Percentiles rank a stretch among this genome's conserved stretches.
phyloP scores from a whole-genome alignment of 2,113 vertebrate species.

The Xyliphius kryptos region DNA sequence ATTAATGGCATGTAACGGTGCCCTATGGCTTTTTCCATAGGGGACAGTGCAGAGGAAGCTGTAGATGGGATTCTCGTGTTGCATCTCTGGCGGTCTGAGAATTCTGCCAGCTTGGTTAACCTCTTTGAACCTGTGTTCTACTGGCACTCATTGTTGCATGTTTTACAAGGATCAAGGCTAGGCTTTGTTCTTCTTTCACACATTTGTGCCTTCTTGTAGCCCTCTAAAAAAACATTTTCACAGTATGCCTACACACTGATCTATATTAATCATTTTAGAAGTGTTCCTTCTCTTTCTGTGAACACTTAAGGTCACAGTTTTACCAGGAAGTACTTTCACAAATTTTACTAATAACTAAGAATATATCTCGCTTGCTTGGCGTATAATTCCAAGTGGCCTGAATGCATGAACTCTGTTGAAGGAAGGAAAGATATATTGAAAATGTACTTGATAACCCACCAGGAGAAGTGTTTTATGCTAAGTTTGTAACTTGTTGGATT shows the following conservation, averaged over 20 bases:
- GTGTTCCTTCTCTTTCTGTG: constrained; percentile 9
- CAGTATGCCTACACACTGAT: constrained; percentile 10
- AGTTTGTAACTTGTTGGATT: too few relatives aligned
- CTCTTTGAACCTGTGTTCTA: constrained; percentile 8
- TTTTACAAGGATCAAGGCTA: constrained; percentile 11
- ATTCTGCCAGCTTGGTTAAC: not conserved
- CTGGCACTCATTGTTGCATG: not conserved
- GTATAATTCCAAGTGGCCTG: too few relatives aligned
- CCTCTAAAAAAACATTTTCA: constrained; percentile 11
- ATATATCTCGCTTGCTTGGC: too few relatives aligned
- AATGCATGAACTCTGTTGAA: too few relatives aligned
- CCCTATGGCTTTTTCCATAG: constrained; percentile 7
- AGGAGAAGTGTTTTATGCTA: too few relatives aligned
- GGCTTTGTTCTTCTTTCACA: constrained; percentile 12
- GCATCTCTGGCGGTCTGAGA: constrained; percentile 8
- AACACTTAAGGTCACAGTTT: constrained; percentile 28
- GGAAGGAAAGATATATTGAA: too few relatives aligned
- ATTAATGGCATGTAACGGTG: constrained; percentile 1
- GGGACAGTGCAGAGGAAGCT: not conserved
- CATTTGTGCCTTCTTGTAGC: constrained; percentile 16
- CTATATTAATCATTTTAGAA: constrained; percentile 14
- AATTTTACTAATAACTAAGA: not conserved
- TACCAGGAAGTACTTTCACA: constrained; percentile 23
- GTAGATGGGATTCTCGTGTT: constrained; percentile 1
- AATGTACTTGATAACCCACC: too few relatives aligned